Base-by-base conservation (phyloP, 2,113 vertebrate species). In the Onychorhynchus coronatus region DNA sequence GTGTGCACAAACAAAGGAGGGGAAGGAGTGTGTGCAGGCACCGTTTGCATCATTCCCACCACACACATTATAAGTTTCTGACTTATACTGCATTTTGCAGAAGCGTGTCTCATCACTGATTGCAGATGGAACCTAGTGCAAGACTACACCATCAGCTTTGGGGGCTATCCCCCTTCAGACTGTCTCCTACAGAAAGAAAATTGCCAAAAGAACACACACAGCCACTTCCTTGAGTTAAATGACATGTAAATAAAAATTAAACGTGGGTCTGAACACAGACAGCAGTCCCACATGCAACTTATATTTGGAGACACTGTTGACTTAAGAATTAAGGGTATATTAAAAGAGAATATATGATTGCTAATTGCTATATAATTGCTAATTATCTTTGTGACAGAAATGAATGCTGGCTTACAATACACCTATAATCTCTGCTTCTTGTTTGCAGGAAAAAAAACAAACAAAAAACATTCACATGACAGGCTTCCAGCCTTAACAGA, bases 11-110 rank as follows among this genome's bases (percentile, higher is more conserved):
- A 52, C 49, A 10, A 42, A 46, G 28, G 20, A 74, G 3, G 9
- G 7, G 11, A 68, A 2, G 11, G 6, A 65, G 35, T 31, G 23
- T 0, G 0, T 31, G 35, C 8, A 18, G 19, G 24, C 12, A 35
- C 23, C 4, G 1, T 11, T 78, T 41, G 11, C 14, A 44, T n/a
- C 6, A 1, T 7, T 74, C 63, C 33, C 31, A 79, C 3, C 19
- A 71, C 7, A 52, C 16, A 21, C 18, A 46, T 67, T 9, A 30
- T 9, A 30, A 14, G 22, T 23, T 87, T 87, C 61, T 58, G n/a
- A 70, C 53, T 24, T 62, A 44, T 37, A 67, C 2, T 37, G 20
- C 5, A 25, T 63, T 88, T 56, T 71, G 50, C 5, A 28, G 41
- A 14, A 94, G 4, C 0, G 0, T 12, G 7, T 78, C 37, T 88